Base-by-base conservation (phyloP, 2,797 vertebrate species). In the Miichthys miiuy region DNA sequence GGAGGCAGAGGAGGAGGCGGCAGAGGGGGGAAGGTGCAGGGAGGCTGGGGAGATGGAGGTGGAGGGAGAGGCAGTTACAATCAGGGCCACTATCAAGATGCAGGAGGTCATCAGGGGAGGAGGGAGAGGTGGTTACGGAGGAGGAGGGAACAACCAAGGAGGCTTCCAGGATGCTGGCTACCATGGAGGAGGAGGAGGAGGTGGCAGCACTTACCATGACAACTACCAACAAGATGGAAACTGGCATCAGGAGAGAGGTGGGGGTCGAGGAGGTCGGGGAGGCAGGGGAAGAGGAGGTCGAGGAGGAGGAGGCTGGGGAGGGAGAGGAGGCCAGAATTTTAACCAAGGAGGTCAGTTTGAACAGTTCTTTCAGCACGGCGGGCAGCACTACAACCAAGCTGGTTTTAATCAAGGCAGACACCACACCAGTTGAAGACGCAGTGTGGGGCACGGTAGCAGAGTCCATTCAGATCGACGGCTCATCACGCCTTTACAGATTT, bases 281-380 rank as follows among this genome's bases (percentile, higher is more conserved):
- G 94, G 85, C 30, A 75, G 96, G 94, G 77, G 96, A 94, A 74
- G 97, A 81, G 96, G 97, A 5, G 96, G 97, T 2, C 95, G 97
- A 95, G 96, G 96, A 10, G 94, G 94, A 67, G 96, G 97, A 1
- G 97, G 97, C 3, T 97, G 97, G 97, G 97, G 97, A 21, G 96
- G 95, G 38, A 95, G 98, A 93, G 97, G 97, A 21, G 96, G 96
- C n/a, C 96, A 97, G 89, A 97, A 89, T 92, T 97, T 97, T 66
- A 98, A 97, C 91, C 97, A 98, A 88, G 97, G 97, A 25, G 98
- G 98, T 81, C 98, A 99, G 48, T 99, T 99, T 95, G 98, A 99
- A 94, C 98, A 99, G 94, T 99, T 97, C 92, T 99, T 99, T 93
- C 98, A 99, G 85, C 97, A 99, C 12, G 98, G 98, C 18, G 98